Base-by-base conservation (phyloP, 2,888 invertebrate genomes). In the Tenthredo distinguenda region DNA sequence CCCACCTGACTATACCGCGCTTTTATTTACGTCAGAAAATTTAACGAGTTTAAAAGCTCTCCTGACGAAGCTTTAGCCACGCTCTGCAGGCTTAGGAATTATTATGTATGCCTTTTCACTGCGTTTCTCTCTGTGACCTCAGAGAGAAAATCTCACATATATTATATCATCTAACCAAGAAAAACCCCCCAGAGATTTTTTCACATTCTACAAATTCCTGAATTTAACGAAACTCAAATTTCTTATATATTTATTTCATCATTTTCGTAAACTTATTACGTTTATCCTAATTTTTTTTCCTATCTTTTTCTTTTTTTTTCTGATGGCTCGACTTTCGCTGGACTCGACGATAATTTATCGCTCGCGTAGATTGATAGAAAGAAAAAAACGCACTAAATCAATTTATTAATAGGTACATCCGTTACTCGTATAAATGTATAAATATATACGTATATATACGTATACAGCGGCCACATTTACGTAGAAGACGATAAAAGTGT, bases 1-100 rank as follows among this genome's bases (percentile, higher is more conserved):
- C 26, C 21, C 12, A 68, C 31, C 12, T 68, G 34, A 31, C 68
- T 68, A 26, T 26, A 68, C 34, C 34, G 34, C 34, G 7, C 68
- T 68, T 31, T 68, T 34, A 34, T 26, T 68, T 5, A 26, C 68
- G 68, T 68, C 68, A 34, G 34, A 26, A 68, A 68, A 68, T 68
- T 68, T 34, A 34, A 68, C 68, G 34, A 68, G 68, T 31, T 68
- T 68, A 68, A 68, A 68, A 68, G 68, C 68, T 68, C 68, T 26
- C 34, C 34, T 68, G 34, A 26, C 68, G 26, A 15, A 68, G 68
- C 34, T 68, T 68, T 31, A 68, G 31, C 68, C 0, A 15, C 62
- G 62, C 3, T 21, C 10, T 62, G 12, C 26, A 26, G 26, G 26
- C 68, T 68, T 18, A 18, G 34, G 68, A 68, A 68, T 34, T 31